These are phyloP conservation scores for Tetramorium alpestre DNA, from an alignment of 1,140 invertebrate species.

Conservation along the genomic window DNA sequence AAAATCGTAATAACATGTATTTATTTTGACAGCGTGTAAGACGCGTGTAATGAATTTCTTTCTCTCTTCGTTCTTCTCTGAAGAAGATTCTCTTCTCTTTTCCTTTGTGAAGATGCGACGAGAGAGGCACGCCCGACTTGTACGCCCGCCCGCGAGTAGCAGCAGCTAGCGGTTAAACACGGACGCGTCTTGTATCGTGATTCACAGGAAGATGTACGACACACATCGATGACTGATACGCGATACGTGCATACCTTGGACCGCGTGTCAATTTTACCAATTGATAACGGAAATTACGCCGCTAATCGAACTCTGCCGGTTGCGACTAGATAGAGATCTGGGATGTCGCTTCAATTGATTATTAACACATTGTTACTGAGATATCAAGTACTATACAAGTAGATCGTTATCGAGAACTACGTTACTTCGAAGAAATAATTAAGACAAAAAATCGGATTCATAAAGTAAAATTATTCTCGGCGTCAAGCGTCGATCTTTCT, in stretches of 20 bases:
- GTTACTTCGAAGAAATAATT: background rate
- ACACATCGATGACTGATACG: conserved; percentile 71
- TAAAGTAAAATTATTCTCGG: background rate
- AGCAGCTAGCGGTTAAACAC: conserved; percentile 71
- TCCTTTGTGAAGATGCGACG: conserved; percentile 61
- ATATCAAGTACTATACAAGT: background rate
- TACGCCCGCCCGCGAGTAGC: conserved; percentile 57
- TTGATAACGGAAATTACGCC: conserved; percentile 43
- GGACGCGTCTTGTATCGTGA: conserved; percentile 75
- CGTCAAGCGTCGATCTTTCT: background rate
- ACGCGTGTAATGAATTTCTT: background rate
- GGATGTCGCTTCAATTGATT: background rate
- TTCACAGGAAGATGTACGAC: conserved; percentile 68
- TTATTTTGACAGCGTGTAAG: background rate
- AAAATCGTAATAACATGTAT: background rate
- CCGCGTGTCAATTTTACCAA: conserved; percentile 24
- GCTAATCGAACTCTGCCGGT: background rate
- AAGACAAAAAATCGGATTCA: background rate
- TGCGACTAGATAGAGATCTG: conserved; percentile 10
- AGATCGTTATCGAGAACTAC: background rate
- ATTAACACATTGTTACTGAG: background rate
- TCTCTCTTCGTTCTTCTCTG: background rate
- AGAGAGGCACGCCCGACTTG: conserved; percentile 66
- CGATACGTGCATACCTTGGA: conserved; percentile 53
- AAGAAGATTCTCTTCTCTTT: conserved; percentile 5